These are phyloP conservation scores for Silurus asotus DNA, from an alignment of 2,113 vertebrate species.

Conservation along the genomic window DNA sequence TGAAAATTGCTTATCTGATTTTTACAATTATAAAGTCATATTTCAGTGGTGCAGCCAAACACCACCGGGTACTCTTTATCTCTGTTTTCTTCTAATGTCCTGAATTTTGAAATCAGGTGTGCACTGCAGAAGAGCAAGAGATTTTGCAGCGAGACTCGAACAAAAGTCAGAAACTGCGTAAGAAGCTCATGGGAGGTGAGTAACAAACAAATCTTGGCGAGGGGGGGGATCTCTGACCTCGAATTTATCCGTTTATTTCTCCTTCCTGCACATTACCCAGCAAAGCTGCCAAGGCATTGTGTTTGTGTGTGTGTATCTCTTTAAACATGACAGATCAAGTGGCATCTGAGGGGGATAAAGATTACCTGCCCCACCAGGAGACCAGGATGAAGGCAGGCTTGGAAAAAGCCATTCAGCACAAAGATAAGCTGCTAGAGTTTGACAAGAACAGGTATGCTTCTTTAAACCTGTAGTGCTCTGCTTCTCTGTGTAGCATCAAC, in stretches of 20 bases:
- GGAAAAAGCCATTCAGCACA: slow-evolving; percentile 92
- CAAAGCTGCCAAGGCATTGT: background rate
- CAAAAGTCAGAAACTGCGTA: slow-evolving; percentile 94
- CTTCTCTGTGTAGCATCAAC: background rate
- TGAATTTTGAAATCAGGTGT: slow-evolving; percentile 75
- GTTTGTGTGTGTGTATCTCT: background rate
- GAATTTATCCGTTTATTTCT: background rate
- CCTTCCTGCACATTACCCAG: background rate
- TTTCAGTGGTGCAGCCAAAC: too few species aligned
- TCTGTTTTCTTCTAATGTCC: background rate
- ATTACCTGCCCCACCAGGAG: slow-evolving; percentile 83
- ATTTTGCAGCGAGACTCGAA: slow-evolving; percentile 94
- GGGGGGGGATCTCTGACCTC: background rate
- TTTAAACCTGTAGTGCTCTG: background rate
- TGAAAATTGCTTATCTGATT: background rate
- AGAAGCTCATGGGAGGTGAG: slow-evolving; percentile 93
- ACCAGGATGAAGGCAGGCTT: slow-evolving; percentile 80
- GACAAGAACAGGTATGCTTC: slow-evolving; percentile 87
- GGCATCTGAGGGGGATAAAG: slow-evolving; percentile 71
- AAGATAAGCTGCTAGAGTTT: slow-evolving; percentile 92
- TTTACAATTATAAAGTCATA: background rate
- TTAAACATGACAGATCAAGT: slow-evolving; percentile 62
- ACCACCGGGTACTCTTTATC: background rate
- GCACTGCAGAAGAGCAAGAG: slow-evolving; percentile 91
- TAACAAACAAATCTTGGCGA: background rate